Evolutionary conservation across 2,113 vertebrate species (phyloP).

Genomic region (Alectura lathami): DNA sequence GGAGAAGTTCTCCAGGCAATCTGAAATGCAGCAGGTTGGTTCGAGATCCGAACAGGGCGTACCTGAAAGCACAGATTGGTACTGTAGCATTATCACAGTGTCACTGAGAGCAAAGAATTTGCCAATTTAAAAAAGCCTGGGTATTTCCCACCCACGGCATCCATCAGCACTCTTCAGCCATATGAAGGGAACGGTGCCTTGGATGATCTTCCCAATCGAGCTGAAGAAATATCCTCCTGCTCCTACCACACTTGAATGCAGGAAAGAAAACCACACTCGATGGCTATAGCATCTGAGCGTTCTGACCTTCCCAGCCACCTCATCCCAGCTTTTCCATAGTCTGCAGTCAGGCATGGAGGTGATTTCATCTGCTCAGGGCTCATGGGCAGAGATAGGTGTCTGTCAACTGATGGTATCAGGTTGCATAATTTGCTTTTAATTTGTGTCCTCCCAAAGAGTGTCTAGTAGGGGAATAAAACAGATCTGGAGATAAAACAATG

Average conservation of each 20-base stretch:
- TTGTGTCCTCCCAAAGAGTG: constrained; percentile 1
- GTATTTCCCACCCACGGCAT: not conserved
- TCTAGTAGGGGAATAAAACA: not conserved
- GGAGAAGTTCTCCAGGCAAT: not conserved
- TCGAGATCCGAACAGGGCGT: not conserved
- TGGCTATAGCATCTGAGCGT: not conserved
- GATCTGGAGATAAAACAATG: constrained; percentile 20
- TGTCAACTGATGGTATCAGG: constrained; percentile 45
- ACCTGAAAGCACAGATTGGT: not conserved
- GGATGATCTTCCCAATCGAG: not conserved
- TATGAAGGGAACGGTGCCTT: not conserved
- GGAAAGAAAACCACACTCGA: not conserved
- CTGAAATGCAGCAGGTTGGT: not conserved
- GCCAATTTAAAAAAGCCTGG: not conserved
- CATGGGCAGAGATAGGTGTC: constrained; percentile 25
- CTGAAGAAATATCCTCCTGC: not conserved
- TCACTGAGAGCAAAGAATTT: not conserved
- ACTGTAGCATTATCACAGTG: no score
- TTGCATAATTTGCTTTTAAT: constrained; percentile 61
- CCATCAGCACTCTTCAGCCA: not conserved
- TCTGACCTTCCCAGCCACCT: constrained; percentile 10
- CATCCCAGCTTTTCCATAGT: not conserved
- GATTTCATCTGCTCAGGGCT: constrained; percentile 5
- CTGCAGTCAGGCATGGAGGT: not conserved
- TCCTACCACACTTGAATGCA: accelerated